Conservation (phyloP, 2,113 vertebrate species). For the Nicator chloris region DNA sequence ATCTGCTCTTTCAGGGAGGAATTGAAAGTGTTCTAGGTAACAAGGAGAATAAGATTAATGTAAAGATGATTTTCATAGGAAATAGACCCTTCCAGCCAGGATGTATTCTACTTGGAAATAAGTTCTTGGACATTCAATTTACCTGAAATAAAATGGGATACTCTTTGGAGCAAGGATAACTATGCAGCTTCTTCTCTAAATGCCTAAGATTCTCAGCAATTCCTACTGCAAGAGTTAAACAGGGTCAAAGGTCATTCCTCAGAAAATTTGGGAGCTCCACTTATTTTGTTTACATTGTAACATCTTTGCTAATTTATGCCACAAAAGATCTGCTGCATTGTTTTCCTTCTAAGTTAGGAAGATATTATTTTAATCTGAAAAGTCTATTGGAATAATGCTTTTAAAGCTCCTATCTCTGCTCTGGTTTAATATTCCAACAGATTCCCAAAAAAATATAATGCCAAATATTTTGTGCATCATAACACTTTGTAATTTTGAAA, state of each 20-base stretch:
- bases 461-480: neutral
- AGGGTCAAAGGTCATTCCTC: neutral
- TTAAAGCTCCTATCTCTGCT: neutral
- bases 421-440: neutral
- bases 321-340: neutral
- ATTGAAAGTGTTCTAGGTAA: conserved; percentile 66
- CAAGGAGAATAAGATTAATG: neutral
- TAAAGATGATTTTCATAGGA: neutral
- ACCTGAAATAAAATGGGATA: neutral
- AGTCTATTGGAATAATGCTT: neutral
- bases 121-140: neutral
- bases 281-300: neutral
- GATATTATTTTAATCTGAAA: neutral
- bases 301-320: neutral
- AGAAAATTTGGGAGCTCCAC: neutral
- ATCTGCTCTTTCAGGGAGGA: conserved; percentile 31
- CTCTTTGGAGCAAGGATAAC: neutral
- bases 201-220: neutral
- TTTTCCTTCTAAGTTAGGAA: neutral
- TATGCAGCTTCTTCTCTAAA: neutral
- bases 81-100: neutral
- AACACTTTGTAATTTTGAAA: neutral
- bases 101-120: neutral
- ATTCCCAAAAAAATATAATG: neutral
- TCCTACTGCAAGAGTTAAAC: neutral